A percentile compares a stretch with the other conserved stretches of the same genome.
These are phyloP conservation scores for Parasteatoda tepidariorum DNA, from an alignment of 1,140 invertebrate genomes.

Conservation along the genomic window DNA sequence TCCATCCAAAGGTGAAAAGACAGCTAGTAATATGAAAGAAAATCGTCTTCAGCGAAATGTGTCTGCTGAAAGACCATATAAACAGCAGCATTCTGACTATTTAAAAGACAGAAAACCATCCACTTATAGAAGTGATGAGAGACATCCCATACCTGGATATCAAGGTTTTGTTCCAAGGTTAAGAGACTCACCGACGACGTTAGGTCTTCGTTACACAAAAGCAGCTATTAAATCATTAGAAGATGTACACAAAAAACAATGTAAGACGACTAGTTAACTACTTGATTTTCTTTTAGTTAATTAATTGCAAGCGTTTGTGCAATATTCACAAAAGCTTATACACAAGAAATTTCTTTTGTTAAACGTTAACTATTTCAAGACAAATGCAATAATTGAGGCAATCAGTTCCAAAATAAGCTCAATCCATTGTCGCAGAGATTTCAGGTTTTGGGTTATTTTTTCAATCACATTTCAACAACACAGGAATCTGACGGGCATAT, in stretches of 20 bases:
- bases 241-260: constrained; percentile 45
- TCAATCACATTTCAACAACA: too few species aligned
- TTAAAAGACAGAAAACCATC: constrained; percentile 31
- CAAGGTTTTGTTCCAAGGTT: constrained; percentile 45
- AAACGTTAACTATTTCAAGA: too few species aligned
- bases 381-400: too few species aligned
- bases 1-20: not conserved
- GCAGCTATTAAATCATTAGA: constrained; percentile 42
- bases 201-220: constrained; percentile 58
- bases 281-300: too few species aligned
- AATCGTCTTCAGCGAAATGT: constrained; percentile 9
- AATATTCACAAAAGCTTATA: too few species aligned
- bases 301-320: too few species aligned
- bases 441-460: too few species aligned
- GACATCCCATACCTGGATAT: constrained; percentile 54
- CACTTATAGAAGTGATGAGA: constrained; percentile 51
- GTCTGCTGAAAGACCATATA: constrained; percentile 22
- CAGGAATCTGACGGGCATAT: too few species aligned
- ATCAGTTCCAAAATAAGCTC: too few species aligned
- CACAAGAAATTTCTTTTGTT: too few species aligned
- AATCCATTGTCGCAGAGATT: too few species aligned
- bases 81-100: constrained; percentile 31
- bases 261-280: too few species aligned
- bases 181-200: constrained; percentile 45
- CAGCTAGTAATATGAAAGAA: not conserved